These are phyloP conservation scores for Microctonus aethiopoides DNA, from an alignment of 2,888 invertebrate species.

Conservation along the genomic window DNA sequence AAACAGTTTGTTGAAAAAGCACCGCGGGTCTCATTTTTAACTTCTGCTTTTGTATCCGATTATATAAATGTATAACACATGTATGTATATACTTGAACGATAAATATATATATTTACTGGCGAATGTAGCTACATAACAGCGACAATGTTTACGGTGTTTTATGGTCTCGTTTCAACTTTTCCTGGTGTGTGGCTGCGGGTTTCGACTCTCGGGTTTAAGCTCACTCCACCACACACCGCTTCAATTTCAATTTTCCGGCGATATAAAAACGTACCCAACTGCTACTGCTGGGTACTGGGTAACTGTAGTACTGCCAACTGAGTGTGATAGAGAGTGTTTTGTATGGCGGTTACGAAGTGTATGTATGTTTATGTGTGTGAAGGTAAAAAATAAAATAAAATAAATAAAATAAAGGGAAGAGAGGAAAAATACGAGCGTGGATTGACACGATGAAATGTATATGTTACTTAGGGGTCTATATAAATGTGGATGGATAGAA, in stretches of 20 bases:
- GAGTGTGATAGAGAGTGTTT: slow-evolving; percentile 20
- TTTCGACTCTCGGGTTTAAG: slow-evolving; percentile 29
- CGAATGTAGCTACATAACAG: slow-evolving; percentile 18
- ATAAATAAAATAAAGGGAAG: not conserved
- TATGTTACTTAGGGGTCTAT: not conserved
- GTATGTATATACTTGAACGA: slow-evolving; percentile 10
- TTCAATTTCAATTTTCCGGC: slow-evolving; percentile 58
- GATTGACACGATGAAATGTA: slow-evolving; percentile 22
- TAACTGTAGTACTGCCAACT: slow-evolving; percentile 23
- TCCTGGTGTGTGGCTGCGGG: slow-evolving; percentile 30
- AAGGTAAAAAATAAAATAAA: not conserved
- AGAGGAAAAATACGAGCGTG: not conserved
- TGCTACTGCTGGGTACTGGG: slow-evolving; percentile 36
- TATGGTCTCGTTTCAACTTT: slow-evolving; percentile 53
- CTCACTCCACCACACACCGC: slow-evolving; percentile 42
- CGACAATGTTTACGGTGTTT: slow-evolving; percentile 46
- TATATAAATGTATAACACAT: slow-evolving; percentile 1
- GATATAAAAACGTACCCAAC: slow-evolving; percentile 53
- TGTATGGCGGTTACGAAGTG: not conserved
- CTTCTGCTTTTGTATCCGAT: slow-evolving; percentile 29
- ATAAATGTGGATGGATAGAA: not conserved
- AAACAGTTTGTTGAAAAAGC: slow-evolving; percentile 25
- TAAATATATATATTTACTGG: not conserved
- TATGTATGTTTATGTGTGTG: not conserved
- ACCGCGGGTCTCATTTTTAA: slow-evolving; percentile 28